A percentile compares a stretch with the other conserved stretches of the same genome.
Conservation (phyloP, 2,888 invertebrate species). For the Synanthedon vespiformis region DNA sequence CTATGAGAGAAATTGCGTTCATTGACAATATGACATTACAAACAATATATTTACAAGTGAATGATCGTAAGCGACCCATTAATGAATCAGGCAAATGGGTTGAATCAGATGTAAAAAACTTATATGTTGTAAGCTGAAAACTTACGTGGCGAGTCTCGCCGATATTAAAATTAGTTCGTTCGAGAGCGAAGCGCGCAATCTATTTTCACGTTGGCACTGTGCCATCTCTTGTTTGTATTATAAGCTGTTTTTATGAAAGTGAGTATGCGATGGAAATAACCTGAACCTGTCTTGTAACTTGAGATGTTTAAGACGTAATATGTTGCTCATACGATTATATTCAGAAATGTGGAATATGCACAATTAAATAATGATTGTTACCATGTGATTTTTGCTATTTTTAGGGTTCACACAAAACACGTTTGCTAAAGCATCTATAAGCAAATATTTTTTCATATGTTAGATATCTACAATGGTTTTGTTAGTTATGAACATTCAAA, state of each 20-base stretch:
- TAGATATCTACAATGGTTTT: conserved; percentile 13
- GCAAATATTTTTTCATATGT: conserved; percentile 26
- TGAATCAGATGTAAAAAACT: conserved; percentile 21
- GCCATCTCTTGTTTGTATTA: conserved; percentile 70
- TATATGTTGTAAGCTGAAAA: conserved; percentile 37
- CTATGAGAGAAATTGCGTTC: too few relatives aligned
- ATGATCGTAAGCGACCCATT: neutral
- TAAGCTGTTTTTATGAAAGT: conserved; percentile 71
- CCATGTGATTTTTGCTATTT: neutral
- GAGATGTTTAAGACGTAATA: conserved; percentile 44
- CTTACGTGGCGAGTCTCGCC: conserved; percentile 23
- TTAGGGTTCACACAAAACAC: conserved; percentile 4
- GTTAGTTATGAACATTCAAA: conserved; percentile 23
- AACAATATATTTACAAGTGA: neutral
- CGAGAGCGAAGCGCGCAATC: conserved; percentile 59
- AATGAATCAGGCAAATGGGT: conserved; percentile 12
- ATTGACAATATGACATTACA: too few relatives aligned
- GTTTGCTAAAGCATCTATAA: conserved; percentile 49
- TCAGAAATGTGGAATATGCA: conserved; percentile 10
- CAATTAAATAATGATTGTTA: conserved; percentile 17
- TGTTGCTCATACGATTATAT: conserved; percentile 11
- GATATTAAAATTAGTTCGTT: conserved; percentile 65
- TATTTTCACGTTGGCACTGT: conserved; percentile 60
- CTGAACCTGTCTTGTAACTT: conserved; percentile 64
- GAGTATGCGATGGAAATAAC: conserved; percentile 68